Evolutionary conservation across 2,797 vertebrate species (phyloP).

Genomic region (Hydrocynus forskahlii): DNA sequence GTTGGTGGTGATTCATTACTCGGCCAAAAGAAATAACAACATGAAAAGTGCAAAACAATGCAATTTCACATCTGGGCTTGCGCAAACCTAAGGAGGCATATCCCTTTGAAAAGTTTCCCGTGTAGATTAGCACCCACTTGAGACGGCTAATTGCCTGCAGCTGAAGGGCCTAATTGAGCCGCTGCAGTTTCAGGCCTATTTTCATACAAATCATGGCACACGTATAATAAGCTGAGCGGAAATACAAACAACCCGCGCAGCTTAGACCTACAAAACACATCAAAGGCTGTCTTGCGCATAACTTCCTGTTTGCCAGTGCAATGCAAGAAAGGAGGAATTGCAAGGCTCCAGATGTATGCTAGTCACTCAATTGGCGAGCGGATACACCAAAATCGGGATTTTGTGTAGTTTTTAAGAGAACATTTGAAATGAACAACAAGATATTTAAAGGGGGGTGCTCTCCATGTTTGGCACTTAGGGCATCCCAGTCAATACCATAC

Average conservation of each 20-base stretch:
- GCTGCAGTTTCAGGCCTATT: conserved; percentile 81
- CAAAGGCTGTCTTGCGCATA: conserved; percentile 58
- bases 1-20: conserved; percentile 64
- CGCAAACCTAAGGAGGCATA: conserved; percentile 72
- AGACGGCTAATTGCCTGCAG: conserved; percentile 83
- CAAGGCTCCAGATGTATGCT: conserved; percentile 55
- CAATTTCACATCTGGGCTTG: conserved; percentile 77
- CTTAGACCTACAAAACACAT: conserved; percentile 75
- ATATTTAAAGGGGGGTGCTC: conserved; percentile 44
- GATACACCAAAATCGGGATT: conserved; percentile 44
- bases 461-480: conserved; percentile 34
- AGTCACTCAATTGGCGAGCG: conserved; percentile 50
- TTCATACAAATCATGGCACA: conserved; percentile 79
- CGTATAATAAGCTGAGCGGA: conserved; percentile 77
- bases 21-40: conserved; percentile 75
- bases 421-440: conserved; percentile 37
- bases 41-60: conserved; percentile 73
- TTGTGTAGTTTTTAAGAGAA: conserved; percentile 43
- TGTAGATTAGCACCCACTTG: conserved; percentile 82
- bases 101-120: conserved; percentile 77
- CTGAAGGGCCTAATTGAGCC: conserved; percentile 84
- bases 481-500: conserved; percentile 27
- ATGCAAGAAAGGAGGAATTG: conserved; percentile 36
- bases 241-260: conserved; percentile 74
- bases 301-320: conserved; percentile 59